These are phyloP conservation scores for Cebidichthys violaceus DNA, from an alignment of 2,113 vertebrate genomes.

Conservation along the genomic window DNA sequence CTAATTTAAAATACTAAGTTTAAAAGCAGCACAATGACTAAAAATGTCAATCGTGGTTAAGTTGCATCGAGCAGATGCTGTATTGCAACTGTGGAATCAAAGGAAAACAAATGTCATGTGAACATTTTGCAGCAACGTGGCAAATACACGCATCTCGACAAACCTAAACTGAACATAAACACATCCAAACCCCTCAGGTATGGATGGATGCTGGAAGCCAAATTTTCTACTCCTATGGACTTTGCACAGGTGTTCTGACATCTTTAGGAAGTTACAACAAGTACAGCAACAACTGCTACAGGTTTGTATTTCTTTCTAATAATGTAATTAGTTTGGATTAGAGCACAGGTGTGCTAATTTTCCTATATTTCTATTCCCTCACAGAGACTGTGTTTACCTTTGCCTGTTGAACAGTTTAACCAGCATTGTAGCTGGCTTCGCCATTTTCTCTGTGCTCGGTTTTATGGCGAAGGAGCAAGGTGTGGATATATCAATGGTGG, in stretches of 20 bases:
- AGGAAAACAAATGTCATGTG: background rate
- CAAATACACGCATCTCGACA: background rate
- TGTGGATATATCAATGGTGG: slow-evolving; percentile 89
- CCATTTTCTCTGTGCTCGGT: slow-evolving; percentile 92
- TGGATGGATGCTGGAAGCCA: slow-evolving; percentile 87
- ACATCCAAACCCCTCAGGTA: slow-evolving; percentile 68
- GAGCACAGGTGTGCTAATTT: background rate
- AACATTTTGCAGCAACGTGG: background rate
- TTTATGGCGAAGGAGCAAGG: slow-evolving; percentile 92
- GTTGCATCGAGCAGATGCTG: background rate
- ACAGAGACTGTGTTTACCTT: slow-evolving; percentile 90
- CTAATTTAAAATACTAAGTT: background rate
- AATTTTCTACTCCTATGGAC: slow-evolving; percentile 84
- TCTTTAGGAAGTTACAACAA: slow-evolving; percentile 86
- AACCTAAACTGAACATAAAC: slow-evolving; percentile 1
- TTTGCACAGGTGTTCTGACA: slow-evolving; percentile 83
- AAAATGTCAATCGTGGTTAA: background rate
- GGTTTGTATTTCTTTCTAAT: slow-evolving; percentile 66
- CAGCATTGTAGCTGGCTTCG: slow-evolving; percentile 93
- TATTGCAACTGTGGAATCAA: background rate
- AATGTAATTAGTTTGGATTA: background rate
- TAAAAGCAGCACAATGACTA: background rate
- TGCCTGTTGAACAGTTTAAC: slow-evolving; percentile 93
- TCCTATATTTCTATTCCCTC: slow-evolving; percentile 5
- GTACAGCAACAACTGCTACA: slow-evolving; percentile 85